Evolutionary conservation across 2,113 vertebrate species (phyloP).

Genomic region (Labeo rohita): DNA sequence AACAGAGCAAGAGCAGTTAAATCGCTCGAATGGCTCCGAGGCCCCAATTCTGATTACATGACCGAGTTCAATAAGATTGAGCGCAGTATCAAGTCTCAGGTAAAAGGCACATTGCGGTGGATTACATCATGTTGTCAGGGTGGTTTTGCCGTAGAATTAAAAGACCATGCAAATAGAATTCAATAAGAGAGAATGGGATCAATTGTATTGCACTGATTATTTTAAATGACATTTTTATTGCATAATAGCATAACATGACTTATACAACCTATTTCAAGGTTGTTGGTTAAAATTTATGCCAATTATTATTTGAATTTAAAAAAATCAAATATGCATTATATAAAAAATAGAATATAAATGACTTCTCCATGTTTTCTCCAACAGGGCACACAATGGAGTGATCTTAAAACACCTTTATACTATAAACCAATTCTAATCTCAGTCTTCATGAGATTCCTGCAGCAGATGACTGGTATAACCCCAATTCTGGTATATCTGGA

Average conservation of each 20-base stretch:
- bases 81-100: slow-evolving; percentile 75
- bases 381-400: slow-evolving; percentile 73
- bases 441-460: slow-evolving; percentile 88
- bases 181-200: background rate
- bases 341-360: background rate
- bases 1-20: slow-evolving; percentile 73
- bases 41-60: slow-evolving; percentile 69
- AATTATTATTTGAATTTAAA: background rate
- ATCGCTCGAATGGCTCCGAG: slow-evolving; percentile 86
- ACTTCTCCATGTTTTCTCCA: slow-evolving; percentile 6
- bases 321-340: background rate
- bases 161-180: background rate
- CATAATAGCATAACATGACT: background rate
- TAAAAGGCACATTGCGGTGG: slow-evolving; percentile 45
- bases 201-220: background rate
- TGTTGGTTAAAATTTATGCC: background rate
- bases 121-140: background rate
- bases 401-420: slow-evolving; percentile 78
- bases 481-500: slow-evolving; percentile 90
- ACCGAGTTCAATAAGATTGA: slow-evolving; percentile 80
- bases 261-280: background rate
- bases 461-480: slow-evolving; percentile 93
- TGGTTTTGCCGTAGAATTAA: background rate
- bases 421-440: slow-evolving; percentile 87
- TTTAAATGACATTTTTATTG: background rate